These are phyloP conservation scores for Cryptophagus acutangulus DNA, from an alignment of 2,888 invertebrate genomes.

Conservation along the genomic window DNA sequence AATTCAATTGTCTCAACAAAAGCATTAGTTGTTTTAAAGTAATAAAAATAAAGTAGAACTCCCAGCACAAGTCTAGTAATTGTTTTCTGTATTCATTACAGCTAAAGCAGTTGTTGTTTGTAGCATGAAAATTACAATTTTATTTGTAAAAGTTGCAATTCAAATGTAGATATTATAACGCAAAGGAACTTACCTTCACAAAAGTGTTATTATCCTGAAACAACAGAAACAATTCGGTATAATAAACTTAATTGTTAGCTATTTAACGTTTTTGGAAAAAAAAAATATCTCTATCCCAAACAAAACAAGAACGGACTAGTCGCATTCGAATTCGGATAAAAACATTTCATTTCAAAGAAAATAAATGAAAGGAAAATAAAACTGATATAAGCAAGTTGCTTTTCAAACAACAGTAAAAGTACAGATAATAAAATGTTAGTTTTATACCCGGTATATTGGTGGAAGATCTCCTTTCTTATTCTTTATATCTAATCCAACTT, in stretches of 20 bases:
- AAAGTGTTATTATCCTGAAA: slow-evolving; percentile 65
- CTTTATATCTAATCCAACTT: slow-evolving; percentile 63
- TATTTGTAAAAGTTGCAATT: slow-evolving; percentile 1
- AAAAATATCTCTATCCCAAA: no score
- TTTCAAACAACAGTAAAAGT: no score
- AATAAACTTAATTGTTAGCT: slow-evolving; percentile 2
- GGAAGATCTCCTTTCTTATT: slow-evolving; percentile 33
- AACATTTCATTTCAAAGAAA: no score
- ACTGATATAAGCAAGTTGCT: slow-evolving; percentile 4
- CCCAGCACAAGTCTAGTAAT: not conserved
- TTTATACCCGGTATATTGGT: slow-evolving; percentile 30
- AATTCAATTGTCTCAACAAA: no score
- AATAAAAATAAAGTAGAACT: not conserved
- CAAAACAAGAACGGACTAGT: slow-evolving; percentile 1
- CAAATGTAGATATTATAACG: not conserved
- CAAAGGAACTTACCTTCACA: slow-evolving; percentile 67
- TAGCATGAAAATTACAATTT: not conserved
- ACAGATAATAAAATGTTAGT: slow-evolving; percentile 6
- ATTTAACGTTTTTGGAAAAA: not conserved
- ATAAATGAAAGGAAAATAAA: not conserved
- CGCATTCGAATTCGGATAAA: not conserved
- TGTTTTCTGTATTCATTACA: slow-evolving; percentile 1
- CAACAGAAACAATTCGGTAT: slow-evolving; percentile 8
- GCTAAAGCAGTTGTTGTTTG: not conserved
- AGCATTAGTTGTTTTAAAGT: no score